Evolutionary conservation across 1,140 invertebrate species (phyloP).

Genomic region (Telenomus remus): DNA sequence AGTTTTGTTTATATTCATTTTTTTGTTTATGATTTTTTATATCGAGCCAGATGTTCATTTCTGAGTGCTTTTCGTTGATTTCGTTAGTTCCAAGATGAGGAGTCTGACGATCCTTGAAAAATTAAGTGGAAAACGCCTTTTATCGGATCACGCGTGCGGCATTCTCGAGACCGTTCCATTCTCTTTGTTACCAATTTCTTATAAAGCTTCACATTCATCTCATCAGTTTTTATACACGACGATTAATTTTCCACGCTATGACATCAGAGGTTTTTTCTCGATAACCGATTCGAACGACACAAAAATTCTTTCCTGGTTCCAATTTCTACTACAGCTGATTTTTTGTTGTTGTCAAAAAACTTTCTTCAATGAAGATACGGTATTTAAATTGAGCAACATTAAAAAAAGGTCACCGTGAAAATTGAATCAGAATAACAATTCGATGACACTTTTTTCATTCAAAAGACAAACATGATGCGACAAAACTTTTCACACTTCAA

Average conservation of each 20-base stretch:
- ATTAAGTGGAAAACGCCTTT: slow-evolving; percentile 11
- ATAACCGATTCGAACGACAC: too few relatives aligned
- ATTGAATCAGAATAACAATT: too few relatives aligned
- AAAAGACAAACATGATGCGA: slow-evolving; percentile 5
- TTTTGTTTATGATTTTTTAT: too few relatives aligned
- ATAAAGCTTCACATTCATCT: slow-evolving; percentile 8
- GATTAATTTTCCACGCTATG: slow-evolving; percentile 28
- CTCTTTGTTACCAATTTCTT: slow-evolving; percentile 22
- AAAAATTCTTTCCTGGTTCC: too few relatives aligned
- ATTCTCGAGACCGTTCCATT: slow-evolving; percentile 11
- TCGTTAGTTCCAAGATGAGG: too few relatives aligned
- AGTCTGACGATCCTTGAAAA: slow-evolving; percentile 3
- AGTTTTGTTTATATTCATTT: too few relatives aligned
- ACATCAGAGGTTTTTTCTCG: not conserved
- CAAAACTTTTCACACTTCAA: slow-evolving; percentile 17
- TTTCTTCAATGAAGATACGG: too few relatives aligned
- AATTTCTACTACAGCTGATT: too few relatives aligned
- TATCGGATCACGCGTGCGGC: slow-evolving; percentile 2
- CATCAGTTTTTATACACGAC: not conserved
- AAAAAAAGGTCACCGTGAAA: too few relatives aligned
- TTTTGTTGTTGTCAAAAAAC: too few relatives aligned
- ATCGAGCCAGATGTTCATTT: slow-evolving; percentile 24
- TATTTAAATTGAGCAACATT: too few relatives aligned
- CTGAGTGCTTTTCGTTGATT: not conserved
- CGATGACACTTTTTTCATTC: too few relatives aligned